phyloP scores from a whole-genome alignment of 2,113 vertebrate genomes.

The Columbina picui region DNA sequence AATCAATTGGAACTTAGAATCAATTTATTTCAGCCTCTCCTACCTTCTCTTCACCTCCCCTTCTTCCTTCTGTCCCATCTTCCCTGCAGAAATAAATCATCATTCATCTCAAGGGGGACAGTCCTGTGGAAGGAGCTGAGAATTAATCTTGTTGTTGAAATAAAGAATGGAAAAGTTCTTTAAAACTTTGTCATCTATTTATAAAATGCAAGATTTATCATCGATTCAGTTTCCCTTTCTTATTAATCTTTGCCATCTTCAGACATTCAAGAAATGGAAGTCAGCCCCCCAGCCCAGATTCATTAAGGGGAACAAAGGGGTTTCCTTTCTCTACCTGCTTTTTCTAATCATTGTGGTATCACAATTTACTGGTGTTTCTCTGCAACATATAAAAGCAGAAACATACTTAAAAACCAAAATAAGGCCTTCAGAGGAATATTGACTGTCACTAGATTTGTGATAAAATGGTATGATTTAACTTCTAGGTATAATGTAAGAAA shows the following conservation, averaged over 20 bases:
- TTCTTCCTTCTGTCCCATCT: neutral
- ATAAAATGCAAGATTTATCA: neutral
- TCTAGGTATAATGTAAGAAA: neutral
- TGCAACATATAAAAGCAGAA: neutral
- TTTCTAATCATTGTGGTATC: neutral
- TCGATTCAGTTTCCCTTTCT: neutral
- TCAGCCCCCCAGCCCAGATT: neutral
- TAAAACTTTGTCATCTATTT: constrained; percentile 4
- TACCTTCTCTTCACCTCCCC: neutral
- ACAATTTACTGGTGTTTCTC: neutral
- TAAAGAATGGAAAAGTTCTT: constrained; percentile 24
- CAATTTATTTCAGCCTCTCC: neutral
- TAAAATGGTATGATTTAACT: neutral
- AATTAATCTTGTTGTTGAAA: constrained; percentile 2
- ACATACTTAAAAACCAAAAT: neutral
- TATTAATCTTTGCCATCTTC: neutral
- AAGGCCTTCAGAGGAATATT: neutral
- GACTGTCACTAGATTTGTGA: neutral
- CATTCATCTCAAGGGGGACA: neutral
- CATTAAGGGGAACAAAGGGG: neutral
- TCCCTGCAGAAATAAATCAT: neutral
- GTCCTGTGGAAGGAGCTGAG: neutral
- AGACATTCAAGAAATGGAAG: neutral
- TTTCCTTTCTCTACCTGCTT: neutral
- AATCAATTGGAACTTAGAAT: neutral